phyloP scores from a whole-genome alignment of 2,797 vertebrate genomes.

The Acrocephalus scirpaceus region DNA sequence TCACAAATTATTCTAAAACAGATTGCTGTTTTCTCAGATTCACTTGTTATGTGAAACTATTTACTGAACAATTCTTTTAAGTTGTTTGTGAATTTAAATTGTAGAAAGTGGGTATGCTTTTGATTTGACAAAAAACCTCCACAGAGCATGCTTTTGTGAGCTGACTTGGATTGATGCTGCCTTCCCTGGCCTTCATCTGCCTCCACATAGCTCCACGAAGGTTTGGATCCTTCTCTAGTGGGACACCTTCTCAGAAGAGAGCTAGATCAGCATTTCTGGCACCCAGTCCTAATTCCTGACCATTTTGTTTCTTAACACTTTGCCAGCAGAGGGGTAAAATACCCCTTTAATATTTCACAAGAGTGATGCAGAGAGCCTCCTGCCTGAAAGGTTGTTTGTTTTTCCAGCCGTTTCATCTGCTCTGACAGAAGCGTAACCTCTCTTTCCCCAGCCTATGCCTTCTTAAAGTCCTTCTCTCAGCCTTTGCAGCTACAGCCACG shows the following conservation, averaged over 20 bases:
- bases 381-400: background rate
- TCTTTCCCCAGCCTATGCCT: background rate
- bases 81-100: slow-evolving; percentile 64
- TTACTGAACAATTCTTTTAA: slow-evolving; percentile 68
- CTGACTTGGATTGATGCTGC: background rate
- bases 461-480: background rate
- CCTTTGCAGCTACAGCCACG: background rate
- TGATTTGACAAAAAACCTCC: slow-evolving; percentile 18
- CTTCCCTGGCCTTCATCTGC: background rate
- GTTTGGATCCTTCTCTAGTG: background rate
- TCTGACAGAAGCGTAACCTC: background rate
- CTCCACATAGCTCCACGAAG: background rate
- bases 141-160: background rate
- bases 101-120: background rate
- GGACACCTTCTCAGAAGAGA: background rate
- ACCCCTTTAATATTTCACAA: background rate
- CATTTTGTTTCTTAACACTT: background rate
- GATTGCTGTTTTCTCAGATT: slow-evolving; percentile 65
- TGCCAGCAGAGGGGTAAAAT: background rate
- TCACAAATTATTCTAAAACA: slow-evolving; percentile 57
- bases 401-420: background rate
- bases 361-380: background rate
- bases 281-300: background rate
- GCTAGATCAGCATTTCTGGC: background rate
- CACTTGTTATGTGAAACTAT: slow-evolving; percentile 66